Conservation (phyloP, 2,888 invertebrate species). For the Ectemnius cavifrons region DNA sequence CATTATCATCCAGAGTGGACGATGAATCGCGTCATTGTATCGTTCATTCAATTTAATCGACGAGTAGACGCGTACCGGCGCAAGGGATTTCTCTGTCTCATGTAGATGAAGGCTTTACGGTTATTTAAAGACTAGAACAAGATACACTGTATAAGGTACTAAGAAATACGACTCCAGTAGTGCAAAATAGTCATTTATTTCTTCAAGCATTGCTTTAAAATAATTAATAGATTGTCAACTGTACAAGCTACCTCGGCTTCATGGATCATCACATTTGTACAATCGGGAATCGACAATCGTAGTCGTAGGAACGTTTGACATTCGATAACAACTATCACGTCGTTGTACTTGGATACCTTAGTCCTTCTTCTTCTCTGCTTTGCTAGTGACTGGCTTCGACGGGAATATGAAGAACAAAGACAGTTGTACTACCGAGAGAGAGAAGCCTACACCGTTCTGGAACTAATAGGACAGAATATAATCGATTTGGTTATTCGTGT, state of each 20-base stretch:
- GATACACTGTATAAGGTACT: neutral
- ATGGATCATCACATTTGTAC: no score
- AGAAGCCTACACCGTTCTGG: conserved; percentile 85
- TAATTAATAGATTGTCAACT: no score
- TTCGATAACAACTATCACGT: neutral
- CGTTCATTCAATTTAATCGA: no score
- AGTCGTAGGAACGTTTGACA: neutral
- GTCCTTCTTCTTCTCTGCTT: conserved; percentile 32
- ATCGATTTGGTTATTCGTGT: neutral
- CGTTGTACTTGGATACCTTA: conserved; percentile 14
- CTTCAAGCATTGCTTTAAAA: neutral
- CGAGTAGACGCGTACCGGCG: no score
- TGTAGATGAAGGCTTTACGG: no score
- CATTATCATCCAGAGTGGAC: no score
- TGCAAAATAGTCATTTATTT: conserved; percentile 19
- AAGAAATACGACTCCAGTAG: neutral
- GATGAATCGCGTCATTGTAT: no score
- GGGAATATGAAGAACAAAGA: conserved; percentile 86
- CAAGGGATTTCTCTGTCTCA: no score
- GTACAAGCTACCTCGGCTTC: no score
- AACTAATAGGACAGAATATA: conserved; percentile 79
- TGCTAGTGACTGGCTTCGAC: conserved; percentile 55
- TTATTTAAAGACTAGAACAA: no score
- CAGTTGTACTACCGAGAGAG: conserved; percentile 83
- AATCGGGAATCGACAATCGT: neutral